These are phyloP conservation scores for Myotis lucifugus DNA, from an alignment of 2,113 vertebrate genomes.

Conservation along the genomic window DNA sequence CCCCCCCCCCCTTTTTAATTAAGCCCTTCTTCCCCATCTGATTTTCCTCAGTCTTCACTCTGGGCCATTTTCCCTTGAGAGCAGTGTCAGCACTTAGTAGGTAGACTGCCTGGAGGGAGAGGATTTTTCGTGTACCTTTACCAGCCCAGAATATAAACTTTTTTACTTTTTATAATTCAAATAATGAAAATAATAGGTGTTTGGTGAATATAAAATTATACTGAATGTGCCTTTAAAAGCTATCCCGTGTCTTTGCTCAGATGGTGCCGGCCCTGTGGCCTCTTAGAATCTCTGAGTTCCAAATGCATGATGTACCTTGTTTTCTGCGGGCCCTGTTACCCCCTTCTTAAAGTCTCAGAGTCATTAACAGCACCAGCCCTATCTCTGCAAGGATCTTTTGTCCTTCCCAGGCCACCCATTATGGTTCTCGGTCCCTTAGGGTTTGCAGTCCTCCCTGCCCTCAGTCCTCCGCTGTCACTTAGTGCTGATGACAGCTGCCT, in stretches of 20 bases:
- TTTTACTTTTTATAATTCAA: background rate
- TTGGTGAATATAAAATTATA: background rate
- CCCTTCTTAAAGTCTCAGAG: background rate
- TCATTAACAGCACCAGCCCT: background rate
- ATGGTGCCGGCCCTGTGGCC: background rate
- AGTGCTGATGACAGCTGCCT: background rate
- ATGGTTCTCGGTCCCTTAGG: background rate
- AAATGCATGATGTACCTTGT: no score
- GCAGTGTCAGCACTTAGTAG: background rate
- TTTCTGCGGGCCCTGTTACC: background rate
- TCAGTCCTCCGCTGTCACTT: background rate
- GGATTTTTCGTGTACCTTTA: background rate
- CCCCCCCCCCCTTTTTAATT: background rate
- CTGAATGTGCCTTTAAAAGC: background rate
- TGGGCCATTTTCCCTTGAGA: background rate
- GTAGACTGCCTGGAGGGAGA: background rate
- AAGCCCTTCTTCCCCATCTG: background rate
- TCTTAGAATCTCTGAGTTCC: background rate
- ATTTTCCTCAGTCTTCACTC: background rate
- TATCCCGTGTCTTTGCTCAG: background rate
- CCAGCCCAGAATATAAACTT: background rate
- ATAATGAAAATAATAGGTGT: background rate
- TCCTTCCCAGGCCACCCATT: background rate
- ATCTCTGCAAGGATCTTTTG: background rate
- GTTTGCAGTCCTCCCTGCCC: background rate